Percentiles rank a stretch among this genome's conserved stretches.
Conservation (phyloP, 2,888 invertebrate species). For the Stenolophus ochropezus region DNA sequence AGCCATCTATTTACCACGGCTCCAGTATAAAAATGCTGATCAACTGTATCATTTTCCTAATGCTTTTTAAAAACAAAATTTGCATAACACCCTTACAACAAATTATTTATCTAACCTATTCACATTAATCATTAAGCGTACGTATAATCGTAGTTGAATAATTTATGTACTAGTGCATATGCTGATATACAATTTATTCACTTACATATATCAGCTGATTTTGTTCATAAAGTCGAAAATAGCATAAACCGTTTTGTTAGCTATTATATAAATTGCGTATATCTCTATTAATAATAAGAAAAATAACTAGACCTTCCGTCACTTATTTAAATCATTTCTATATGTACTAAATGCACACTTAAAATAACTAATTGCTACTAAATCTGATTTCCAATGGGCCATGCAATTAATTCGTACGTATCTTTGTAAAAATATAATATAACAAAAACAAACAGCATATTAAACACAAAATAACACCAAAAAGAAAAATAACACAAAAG, state of each 20-base stretch:
- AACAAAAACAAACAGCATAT: slow-evolving; percentile 41
- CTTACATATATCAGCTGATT: slow-evolving; percentile 9
- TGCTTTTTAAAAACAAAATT: neutral
- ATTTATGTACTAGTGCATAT: neutral
- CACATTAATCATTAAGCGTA: too few relatives aligned
- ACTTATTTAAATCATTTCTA: neutral
- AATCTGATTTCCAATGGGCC: slow-evolving; percentile 14
- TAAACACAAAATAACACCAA: slow-evolving; percentile 57
- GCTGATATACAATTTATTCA: neutral
- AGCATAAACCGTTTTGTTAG: too few relatives aligned
- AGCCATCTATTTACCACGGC: slow-evolving; percentile 17
- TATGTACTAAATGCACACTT: slow-evolving; percentile 2
- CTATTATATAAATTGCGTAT: slow-evolving; percentile 5
- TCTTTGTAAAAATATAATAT: slow-evolving; percentile 12
- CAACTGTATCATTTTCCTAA: neutral
- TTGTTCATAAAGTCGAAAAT: slow-evolving; percentile 11
- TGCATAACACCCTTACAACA: neutral
- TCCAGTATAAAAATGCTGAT: neutral
- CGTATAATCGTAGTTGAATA: too few relatives aligned
- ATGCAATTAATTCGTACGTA: slow-evolving; percentile 36
- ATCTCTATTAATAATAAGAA: neutral
- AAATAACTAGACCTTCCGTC: neutral
- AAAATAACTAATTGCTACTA: slow-evolving; percentile 6
- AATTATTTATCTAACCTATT: neutral
- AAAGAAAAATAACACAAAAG: slow-evolving; percentile 63